Evolutionary conservation across 2,888 invertebrate species (phyloP).

Genomic region (Ormyrus nitidulus): DNA sequence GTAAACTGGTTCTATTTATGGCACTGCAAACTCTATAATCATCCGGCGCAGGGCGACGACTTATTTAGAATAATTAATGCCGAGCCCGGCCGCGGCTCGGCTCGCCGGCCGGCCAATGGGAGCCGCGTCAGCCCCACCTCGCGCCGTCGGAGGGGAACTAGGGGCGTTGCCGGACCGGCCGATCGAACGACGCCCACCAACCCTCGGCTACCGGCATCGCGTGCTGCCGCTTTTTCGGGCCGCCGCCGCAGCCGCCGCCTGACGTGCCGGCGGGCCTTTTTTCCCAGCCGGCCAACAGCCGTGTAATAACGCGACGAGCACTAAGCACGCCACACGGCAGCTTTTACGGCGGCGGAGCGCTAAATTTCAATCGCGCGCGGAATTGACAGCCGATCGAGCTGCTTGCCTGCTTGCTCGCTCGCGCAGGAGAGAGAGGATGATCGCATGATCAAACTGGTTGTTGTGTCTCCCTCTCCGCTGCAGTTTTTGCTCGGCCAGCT

Average conservation of each 20-base stretch:
- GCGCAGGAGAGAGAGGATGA: neutral
- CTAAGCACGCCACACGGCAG: neutral
- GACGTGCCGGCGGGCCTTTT: neutral
- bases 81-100: conserved; percentile 65
- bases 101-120: conserved; percentile 63
- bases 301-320: neutral
- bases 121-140: conserved; percentile 59
- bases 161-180: conserved; percentile 59
- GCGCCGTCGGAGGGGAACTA: conserved; percentile 61
- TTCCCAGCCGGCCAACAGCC: neutral
- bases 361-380: conserved; percentile 28
- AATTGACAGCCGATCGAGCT: conserved; percentile 29
- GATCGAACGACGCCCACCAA: conserved; percentile 60
- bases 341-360: neutral
- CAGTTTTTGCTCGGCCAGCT: conserved; percentile 11
- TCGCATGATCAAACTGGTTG: conserved; percentile 27
- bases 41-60: conserved; percentile 71
- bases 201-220: conserved; percentile 1
- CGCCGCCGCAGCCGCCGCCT: neutral
- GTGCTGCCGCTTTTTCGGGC: neutral
- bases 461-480: neutral
- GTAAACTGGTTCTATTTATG: conserved; percentile 74
- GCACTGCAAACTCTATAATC: conserved; percentile 74
- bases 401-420: too few species aligned
- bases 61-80: conserved; percentile 75